These are phyloP conservation scores for Myotis planiceps DNA, from an alignment of 2,797 vertebrate species.

Conservation along the genomic window DNA sequence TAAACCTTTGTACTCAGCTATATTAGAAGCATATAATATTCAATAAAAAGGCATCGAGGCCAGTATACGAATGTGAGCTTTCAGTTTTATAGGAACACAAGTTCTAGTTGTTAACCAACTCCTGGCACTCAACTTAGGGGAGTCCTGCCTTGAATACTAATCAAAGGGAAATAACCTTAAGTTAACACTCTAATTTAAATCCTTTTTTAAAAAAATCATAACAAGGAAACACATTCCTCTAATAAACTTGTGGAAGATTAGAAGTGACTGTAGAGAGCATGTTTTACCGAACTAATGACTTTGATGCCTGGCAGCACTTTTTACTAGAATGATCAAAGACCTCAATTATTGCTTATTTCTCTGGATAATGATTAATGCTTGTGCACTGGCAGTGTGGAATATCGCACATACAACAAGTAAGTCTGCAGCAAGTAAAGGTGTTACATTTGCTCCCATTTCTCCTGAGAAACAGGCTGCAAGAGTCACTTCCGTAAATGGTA, in stretches of 20 bases:
- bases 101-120: background rate
- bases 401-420: background rate
- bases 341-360: background rate
- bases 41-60: background rate
- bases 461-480: slow-evolving; percentile 4
- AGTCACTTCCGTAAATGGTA: background rate
- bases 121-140: background rate
- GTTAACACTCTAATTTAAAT: background rate
- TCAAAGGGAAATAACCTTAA: slow-evolving; percentile 20
- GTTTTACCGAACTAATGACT: background rate
- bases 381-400: background rate
- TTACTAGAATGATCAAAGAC: slow-evolving; percentile 6
- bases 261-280: background rate
- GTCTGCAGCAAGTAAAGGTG: background rate
- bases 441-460: background rate
- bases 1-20: slow-evolving; percentile 3
- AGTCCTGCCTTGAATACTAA: slow-evolving; percentile 49
- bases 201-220: background rate
- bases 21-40: background rate
- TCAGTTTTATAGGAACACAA: background rate
- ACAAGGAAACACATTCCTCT: slow-evolving; percentile 26
- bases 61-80: background rate
- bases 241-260: slow-evolving; percentile 2
- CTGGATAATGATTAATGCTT: background rate
- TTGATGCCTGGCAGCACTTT: slow-evolving; percentile 25